These are phyloP conservation scores for Crotalus horridus DNA, from an alignment of 2,113 vertebrate genomes.

Conservation along the genomic window DNA sequence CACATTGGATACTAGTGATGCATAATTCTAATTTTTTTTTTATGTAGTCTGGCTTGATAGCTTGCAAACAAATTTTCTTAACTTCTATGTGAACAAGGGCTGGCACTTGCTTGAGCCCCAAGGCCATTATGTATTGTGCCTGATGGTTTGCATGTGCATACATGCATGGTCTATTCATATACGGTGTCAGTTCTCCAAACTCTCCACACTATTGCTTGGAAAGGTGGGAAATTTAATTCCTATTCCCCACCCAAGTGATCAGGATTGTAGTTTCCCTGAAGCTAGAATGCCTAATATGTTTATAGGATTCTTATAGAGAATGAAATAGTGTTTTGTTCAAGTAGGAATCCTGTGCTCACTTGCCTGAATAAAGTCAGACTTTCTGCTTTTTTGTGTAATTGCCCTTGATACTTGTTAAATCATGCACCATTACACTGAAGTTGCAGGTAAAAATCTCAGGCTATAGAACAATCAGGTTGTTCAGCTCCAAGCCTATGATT, in stretches of 20 bases:
- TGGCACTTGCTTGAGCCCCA: neutral
- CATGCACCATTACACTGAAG: neutral
- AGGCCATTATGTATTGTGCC: neutral
- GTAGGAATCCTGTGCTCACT: neutral
- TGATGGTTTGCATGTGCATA: neutral
- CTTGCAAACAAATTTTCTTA: neutral
- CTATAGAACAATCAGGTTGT: neutral
- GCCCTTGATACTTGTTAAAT: neutral
- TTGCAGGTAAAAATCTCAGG: neutral
- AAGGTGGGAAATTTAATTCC: neutral
- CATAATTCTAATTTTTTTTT: neutral
- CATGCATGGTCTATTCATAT: neutral
- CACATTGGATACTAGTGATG: neutral
- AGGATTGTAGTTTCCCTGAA: neutral
- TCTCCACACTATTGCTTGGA: neutral
- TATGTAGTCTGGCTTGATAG: neutral
- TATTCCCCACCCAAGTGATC: neutral
- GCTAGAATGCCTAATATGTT: neutral
- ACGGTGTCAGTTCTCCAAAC: neutral
- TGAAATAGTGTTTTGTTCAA: neutral
- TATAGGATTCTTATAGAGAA: neutral
- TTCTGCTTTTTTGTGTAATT: neutral
- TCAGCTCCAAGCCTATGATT: neutral
- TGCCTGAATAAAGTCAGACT: neutral
- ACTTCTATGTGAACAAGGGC: neutral